Base-by-base conservation (phyloP, 2,113 vertebrate genomes). In the Paramisgurnus dabryanus region DNA sequence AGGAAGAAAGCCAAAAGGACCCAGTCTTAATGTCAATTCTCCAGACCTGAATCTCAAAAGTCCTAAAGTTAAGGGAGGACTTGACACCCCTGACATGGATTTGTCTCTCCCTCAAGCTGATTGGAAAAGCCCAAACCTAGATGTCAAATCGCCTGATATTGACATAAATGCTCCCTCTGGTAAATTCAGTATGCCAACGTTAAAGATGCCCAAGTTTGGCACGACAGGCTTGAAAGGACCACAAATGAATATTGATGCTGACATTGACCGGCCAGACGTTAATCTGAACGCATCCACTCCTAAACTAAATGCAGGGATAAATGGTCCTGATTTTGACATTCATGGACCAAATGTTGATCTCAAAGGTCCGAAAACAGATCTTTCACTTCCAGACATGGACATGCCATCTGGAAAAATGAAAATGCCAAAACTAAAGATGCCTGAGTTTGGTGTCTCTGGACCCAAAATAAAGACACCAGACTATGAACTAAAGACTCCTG, bases 381-480 rank as follows among this genome's bases (percentile, higher is more conserved):
- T 47, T 47, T 7, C 5, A 47, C 45, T 47, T 47, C 45, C 45
- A 47, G 45, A 47, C 45, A 47, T 47, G 45, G 45, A 47, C 45
- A 47, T 47, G 45, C 65, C 69, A 40, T 34, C 83, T 64, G 80
- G 27, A 49, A 86, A 88, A 78, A 82, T 87, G 72, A 89, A 86
- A 22, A 55, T 85, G 67, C 89, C 90, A 10, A 87, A 79, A 0
- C 87, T 92, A 49, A 68, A 65, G 49, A 91, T 89, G 86, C 91
- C 91, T 2, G 83, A 79, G 12, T 89, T 87, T 85, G 76, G 63
- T 49, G 6, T 67, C 9, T 74, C 85, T 13, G 65, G 47, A 53
- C 57, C 55, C 55, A 58, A 58, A 58, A 2, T 58, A 58, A 58
- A 58, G n/a, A 58, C 55, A 58, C 55, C 55, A 3, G 55, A 58